These are phyloP conservation scores for Alosa sapidissima DNA, from an alignment of 2,797 vertebrate genomes.

Conservation along the genomic window DNA sequence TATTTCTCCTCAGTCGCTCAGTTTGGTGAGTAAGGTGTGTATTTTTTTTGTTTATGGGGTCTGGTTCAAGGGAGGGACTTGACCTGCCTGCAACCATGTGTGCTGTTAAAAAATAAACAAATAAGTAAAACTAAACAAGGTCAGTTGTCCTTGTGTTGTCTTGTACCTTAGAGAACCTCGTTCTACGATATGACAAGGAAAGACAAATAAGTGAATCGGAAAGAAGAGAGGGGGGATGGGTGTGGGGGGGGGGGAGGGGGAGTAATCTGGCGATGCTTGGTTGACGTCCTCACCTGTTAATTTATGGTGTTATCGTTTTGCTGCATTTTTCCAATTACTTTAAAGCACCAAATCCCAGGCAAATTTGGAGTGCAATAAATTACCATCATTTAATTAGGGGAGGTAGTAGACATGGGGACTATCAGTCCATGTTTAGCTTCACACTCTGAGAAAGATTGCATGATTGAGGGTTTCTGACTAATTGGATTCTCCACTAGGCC, in stretches of 20 bases:
- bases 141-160: not conserved
- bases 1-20: not conserved
- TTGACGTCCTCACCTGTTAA: constrained; percentile 57
- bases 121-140: not conserved
- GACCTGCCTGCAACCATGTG: not conserved
- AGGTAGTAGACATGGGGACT: constrained; percentile 58
- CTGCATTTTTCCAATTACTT: constrained; percentile 61
- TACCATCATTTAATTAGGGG: constrained; percentile 72
- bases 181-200: not conserved
- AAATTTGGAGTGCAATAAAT: constrained; percentile 71
- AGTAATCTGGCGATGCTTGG: constrained; percentile 41
- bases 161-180: not conserved
- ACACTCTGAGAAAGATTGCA: constrained; percentile 65
- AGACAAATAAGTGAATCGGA: not conserved
- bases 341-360: constrained; percentile 67
- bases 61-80: not conserved
- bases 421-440: constrained; percentile 69
- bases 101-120: no score
- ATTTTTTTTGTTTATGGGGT: not conserved
- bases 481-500: constrained; percentile 67
- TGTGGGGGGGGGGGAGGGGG: not conserved
- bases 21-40: not conserved
- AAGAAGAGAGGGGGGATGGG: not conserved
- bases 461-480: constrained; percentile 70
- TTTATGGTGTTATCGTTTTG: constrained; percentile 62